Conservation (phyloP, 1,140 invertebrate genomes). For the Anoplophora glabripennis region DNA sequence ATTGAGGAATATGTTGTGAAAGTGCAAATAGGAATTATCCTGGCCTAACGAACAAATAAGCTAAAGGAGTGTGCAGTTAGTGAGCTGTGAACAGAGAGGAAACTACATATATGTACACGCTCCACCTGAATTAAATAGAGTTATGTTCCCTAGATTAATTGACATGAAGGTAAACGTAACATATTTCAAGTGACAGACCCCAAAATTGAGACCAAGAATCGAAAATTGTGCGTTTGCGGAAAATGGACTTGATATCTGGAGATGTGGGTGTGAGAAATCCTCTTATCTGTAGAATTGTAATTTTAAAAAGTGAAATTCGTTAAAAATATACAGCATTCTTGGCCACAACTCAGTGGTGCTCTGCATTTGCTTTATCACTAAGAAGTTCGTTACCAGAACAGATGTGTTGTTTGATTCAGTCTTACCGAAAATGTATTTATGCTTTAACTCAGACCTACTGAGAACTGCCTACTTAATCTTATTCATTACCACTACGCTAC, state of each 20-base stretch:
- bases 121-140: slow-evolving; percentile 46
- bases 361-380: slow-evolving; percentile 41
- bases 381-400: slow-evolving; percentile 45
- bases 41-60: slow-evolving; percentile 14
- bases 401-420: slow-evolving; percentile 50
- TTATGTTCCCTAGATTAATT: slow-evolving; percentile 52
- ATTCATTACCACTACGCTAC: slow-evolving; percentile 30
- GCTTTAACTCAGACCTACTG: slow-evolving; percentile 19
- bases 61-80: slow-evolving; percentile 9
- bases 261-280: not conserved
- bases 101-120: slow-evolving; percentile 40
- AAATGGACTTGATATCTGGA: not conserved
- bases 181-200: slow-evolving; percentile 29
- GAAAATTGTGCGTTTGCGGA: slow-evolving; percentile 9
- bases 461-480: slow-evolving; percentile 18
- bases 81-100: slow-evolving; percentile 19
- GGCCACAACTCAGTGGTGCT: slow-evolving; percentile 9
- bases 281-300: not conserved
- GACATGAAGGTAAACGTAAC: slow-evolving; percentile 51
- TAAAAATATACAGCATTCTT: slow-evolving; percentile 10
- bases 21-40: not conserved
- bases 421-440: slow-evolving; percentile 47
- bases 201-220: slow-evolving; percentile 16
- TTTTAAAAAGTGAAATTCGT: not conserved
- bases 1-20: not conserved